phyloP scores from a whole-genome alignment of 1,140 invertebrate species.

The Trypoxylus dichotomus region DNA sequence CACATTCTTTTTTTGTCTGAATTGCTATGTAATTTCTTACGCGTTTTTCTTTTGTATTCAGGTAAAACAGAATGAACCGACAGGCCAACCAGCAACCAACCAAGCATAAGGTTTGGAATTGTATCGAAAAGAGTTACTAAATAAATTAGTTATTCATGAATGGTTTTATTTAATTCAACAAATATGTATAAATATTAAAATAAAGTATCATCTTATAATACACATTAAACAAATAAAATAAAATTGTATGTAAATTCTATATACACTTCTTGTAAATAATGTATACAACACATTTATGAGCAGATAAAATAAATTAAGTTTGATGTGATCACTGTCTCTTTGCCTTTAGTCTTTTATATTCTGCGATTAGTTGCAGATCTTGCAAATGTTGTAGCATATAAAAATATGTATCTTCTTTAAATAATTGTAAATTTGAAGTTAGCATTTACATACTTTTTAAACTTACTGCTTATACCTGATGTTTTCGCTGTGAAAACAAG shows the following conservation, averaged over 20 bases:
- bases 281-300: slow-evolving; percentile 13
- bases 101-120: background rate
- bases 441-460: slow-evolving; percentile 2
- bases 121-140: background rate
- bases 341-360: slow-evolving; percentile 8
- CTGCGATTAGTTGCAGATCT: background rate
- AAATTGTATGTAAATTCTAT: slow-evolving; percentile 14
- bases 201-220: slow-evolving; percentile 5
- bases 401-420: slow-evolving; percentile 23
- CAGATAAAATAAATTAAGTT: slow-evolving; percentile 2
- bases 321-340: background rate
- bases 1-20: too few species aligned
- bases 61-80: background rate
- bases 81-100: background rate
- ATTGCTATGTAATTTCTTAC: background rate
- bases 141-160: slow-evolving; percentile 18
- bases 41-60: background rate
- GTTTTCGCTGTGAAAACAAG: background rate
- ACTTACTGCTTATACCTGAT: slow-evolving; percentile 1
- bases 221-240: slow-evolving; percentile 16
- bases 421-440: background rate
- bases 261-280: background rate
- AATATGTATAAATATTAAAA: slow-evolving; percentile 27
- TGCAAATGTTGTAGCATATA: background rate
- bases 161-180: slow-evolving; percentile 16